Percentiles rank a stretch among this genome's conserved stretches.
These are phyloP conservation scores for Osmerus mordax DNA, from an alignment of 2,113 vertebrate genomes.

Conservation along the genomic window DNA sequence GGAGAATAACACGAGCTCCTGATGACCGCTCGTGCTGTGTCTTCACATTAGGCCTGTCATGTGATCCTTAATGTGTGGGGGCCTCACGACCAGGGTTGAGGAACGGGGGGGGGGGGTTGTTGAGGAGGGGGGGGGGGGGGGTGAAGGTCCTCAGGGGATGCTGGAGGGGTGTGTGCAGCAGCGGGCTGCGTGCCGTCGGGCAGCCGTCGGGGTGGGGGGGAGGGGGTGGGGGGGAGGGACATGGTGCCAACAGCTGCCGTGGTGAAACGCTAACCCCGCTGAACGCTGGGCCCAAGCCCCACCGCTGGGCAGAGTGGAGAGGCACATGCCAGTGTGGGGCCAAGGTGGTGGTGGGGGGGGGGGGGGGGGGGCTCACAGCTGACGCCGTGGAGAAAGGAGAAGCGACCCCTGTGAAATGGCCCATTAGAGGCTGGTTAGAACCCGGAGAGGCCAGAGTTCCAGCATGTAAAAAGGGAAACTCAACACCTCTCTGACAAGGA, in stretches of 20 bases:
- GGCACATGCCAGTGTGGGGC: slow-evolving; percentile 57
- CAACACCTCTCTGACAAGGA: slow-evolving; percentile 44
- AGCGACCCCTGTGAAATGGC: slow-evolving; percentile 65
- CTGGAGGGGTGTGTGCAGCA: slow-evolving; percentile 58
- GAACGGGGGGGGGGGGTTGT: not conserved
- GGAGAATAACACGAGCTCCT: slow-evolving; percentile 27
- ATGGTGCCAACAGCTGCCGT: slow-evolving; percentile 72
- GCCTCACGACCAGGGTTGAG: too few species aligned
- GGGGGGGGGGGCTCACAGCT: slow-evolving; percentile 58
- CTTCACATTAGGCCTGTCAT: slow-evolving; percentile 53
- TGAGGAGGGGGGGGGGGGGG: slow-evolving; percentile 23
- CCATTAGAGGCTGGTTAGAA: slow-evolving; percentile 63
- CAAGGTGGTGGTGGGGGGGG: slow-evolving; percentile 47
- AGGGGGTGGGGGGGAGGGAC: slow-evolving; percentile 50
- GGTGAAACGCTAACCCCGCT: slow-evolving; percentile 69
- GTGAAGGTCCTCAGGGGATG: slow-evolving; percentile 46
- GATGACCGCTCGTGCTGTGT: slow-evolving; percentile 51
- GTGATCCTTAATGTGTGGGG: slow-evolving; percentile 40
- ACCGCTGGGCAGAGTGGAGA: slow-evolving; percentile 45
- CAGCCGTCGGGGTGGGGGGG: slow-evolving; percentile 48
- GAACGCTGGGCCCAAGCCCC: slow-evolving; percentile 66
- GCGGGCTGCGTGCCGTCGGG: slow-evolving; percentile 65
- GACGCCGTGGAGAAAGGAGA: slow-evolving; percentile 69
- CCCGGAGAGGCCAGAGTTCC: slow-evolving; percentile 48
- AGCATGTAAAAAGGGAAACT: slow-evolving; percentile 50